These are phyloP conservation scores for Lagocephalus sceleratus DNA, from an alignment of 2,797 vertebrate genomes.

Conservation along the genomic window DNA sequence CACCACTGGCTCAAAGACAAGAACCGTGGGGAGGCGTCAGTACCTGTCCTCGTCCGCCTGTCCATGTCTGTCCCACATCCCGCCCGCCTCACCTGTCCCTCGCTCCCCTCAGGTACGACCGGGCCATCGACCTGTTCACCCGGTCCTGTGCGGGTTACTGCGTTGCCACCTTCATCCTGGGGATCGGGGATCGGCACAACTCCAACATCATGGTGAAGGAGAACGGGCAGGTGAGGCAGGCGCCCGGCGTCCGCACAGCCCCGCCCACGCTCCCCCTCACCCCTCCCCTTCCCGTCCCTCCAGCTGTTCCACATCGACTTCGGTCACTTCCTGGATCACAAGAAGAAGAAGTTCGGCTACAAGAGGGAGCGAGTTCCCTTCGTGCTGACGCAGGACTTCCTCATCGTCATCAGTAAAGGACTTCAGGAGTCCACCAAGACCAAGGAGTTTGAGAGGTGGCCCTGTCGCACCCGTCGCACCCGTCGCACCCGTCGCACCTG, in stretches of 20 bases:
- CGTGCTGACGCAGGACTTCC: constrained; percentile 84
- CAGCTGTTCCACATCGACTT: constrained; percentile 84
- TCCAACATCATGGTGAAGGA: constrained; percentile 89
- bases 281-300: background rate
- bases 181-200: constrained; percentile 84
- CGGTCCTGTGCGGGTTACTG: constrained; percentile 85
- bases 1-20: constrained; percentile 86
- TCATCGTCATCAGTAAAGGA: constrained; percentile 86
- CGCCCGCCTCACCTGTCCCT: background rate
- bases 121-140: constrained; percentile 83
- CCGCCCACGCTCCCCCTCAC: background rate
- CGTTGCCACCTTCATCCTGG: constrained; percentile 84
- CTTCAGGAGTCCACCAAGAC: constrained; percentile 83
- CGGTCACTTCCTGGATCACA: constrained; percentile 84
- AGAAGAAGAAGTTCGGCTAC: constrained; percentile 88
- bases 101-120: constrained; percentile 70
- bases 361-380: constrained; percentile 85
- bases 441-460: constrained; percentile 86
- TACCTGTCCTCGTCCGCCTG: constrained; percentile 5
- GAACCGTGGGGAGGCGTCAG: constrained; percentile 81
- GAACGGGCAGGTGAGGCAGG: constrained; percentile 76
- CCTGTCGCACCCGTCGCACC: constrained; percentile 49
- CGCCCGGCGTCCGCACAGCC: background rate
- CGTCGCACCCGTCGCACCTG: too few species aligned
- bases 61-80: background rate